These are phyloP conservation scores for Sebastes fasciatus DNA, from an alignment of 2,113 vertebrate genomes.

Conservation along the genomic window DNA sequence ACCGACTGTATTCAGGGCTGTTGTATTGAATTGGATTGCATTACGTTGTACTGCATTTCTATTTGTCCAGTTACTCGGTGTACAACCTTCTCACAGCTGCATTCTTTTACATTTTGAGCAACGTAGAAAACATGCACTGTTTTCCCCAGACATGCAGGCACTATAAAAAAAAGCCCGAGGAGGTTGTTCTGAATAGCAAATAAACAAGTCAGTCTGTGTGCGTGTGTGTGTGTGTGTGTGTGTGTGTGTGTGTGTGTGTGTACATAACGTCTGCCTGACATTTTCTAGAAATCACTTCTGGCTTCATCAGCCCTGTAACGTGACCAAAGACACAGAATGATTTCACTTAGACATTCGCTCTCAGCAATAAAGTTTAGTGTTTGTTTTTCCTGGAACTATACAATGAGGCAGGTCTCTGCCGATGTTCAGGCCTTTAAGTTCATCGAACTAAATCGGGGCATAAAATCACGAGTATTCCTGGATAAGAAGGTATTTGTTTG, in stretches of 20 bases:
- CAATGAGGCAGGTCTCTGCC: neutral
- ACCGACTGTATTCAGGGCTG: neutral
- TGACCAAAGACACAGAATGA: conserved; percentile 1
- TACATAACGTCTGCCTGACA: neutral
- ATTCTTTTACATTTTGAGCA: neutral
- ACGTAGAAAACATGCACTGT: neutral
- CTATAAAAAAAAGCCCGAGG: neutral
- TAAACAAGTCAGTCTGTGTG: neutral
- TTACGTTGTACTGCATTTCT: neutral
- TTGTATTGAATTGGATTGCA: neutral
- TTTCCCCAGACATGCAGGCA: neutral
- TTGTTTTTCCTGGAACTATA: neutral
- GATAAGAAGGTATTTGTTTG: neutral
- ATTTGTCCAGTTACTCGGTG: neutral
- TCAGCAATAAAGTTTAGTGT: neutral
- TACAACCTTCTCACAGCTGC: neutral
- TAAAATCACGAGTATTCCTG: too few relatives aligned
- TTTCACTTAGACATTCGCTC: neutral
- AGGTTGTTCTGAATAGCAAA: conserved; percentile 8
- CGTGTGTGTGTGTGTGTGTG: neutral
- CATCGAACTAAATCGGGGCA: too few relatives aligned
- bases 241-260: neutral
- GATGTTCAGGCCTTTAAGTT: neutral
- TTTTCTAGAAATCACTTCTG: neutral
- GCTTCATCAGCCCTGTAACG: neutral